A percentile compares a stretch with the other conserved stretches of the same genome.
Conservation (phyloP, 2,888 invertebrate species). For the Rotaria sp. region DNA sequence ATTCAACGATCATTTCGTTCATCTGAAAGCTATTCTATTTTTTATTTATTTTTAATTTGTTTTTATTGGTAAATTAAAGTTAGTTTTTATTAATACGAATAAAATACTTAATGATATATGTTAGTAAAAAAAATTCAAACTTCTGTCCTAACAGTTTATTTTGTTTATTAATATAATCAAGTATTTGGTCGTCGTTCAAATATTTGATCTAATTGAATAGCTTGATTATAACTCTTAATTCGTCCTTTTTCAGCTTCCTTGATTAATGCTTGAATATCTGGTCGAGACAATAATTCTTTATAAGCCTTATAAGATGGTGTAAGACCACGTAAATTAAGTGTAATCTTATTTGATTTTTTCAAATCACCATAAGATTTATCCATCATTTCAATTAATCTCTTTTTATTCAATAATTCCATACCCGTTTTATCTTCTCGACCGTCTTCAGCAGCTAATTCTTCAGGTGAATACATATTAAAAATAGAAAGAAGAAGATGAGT, state of each 20-base stretch:
- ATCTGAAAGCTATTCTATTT: background rate
- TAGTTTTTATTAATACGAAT: background rate
- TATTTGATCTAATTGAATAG: conserved; percentile 25
- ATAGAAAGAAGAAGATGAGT: background rate
- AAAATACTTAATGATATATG: background rate
- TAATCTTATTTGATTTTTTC: conserved; percentile 7
- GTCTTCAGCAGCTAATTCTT: conserved; percentile 5
- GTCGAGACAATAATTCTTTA: background rate
- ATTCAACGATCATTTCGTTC: no score
- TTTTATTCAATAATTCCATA: background rate
- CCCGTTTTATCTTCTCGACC: background rate
- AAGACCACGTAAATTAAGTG: conserved; percentile 10
- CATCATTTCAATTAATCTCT: background rate
- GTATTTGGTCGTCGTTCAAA: background rate
- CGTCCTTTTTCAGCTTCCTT: background rate
- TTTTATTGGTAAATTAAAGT: background rate
- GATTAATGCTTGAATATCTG: background rate
- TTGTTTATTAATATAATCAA: background rate
- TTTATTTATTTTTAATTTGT: no score
- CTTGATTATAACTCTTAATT: background rate
- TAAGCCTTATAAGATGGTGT: conserved; percentile 13
- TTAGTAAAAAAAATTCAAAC: no score
- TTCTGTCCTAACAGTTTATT: background rate
- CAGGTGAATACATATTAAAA: background rate
- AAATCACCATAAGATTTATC: background rate